phyloP scores from a whole-genome alignment of 2,797 vertebrate species.

The Fratercula arctica region DNA sequence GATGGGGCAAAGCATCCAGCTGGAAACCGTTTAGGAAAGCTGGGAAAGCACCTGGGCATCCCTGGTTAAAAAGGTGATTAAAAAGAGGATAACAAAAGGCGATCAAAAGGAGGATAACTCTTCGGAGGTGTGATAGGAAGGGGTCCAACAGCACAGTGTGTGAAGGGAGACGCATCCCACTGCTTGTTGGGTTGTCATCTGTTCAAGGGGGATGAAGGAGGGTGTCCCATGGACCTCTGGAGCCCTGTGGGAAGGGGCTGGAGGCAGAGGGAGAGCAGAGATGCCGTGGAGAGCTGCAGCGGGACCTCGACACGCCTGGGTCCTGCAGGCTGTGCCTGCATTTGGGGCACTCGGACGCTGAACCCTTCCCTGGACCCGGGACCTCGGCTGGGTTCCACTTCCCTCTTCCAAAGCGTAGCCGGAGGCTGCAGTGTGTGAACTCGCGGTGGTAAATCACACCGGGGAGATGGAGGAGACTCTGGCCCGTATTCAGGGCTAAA shows the following conservation, averaged over 20 bases:
- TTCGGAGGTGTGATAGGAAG: neutral
- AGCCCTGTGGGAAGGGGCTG: neutral
- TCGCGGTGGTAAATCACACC: fast-evolving
- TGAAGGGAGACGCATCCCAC: neutral
- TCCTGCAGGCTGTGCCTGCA: neutral
- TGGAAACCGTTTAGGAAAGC: neutral
- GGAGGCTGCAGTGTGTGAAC: neutral
- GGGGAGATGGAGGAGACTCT: neutral
- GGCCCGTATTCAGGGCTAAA: neutral
- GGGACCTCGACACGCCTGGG: fast-evolving
- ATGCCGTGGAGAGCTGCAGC: neutral
- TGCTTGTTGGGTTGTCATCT: fast-evolving
- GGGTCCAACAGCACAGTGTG: neutral
- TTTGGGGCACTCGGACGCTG: neutral
- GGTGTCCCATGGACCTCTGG: neutral
- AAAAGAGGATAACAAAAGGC: neutral
- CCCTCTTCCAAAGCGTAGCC: neutral
- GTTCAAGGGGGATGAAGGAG: neutral
- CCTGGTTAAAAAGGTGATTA: neutral
- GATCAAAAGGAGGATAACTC: neutral
- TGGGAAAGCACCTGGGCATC: neutral
- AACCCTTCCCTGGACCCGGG: neutral
- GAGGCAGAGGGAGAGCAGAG: neutral
- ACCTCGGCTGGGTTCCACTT: neutral
- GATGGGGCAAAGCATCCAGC: neutral